Base-by-base conservation (phyloP, 64 coral and sea anemone species). In the Montipora cactus region DNA sequence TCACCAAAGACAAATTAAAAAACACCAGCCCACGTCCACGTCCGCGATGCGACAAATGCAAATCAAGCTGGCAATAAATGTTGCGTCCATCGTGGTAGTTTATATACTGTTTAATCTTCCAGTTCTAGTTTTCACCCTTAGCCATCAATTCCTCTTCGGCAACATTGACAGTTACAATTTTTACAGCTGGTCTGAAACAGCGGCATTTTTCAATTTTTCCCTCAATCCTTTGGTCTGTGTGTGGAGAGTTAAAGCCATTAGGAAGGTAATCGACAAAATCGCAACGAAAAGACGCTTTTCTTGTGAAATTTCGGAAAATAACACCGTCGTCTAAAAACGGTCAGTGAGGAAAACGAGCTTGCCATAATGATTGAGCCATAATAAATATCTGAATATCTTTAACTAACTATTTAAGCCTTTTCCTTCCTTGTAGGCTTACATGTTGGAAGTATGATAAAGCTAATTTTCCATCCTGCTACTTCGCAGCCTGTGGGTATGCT, bases 181-280 rank as follows among this genome's bases (percentile, higher is more conserved):
- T 1, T 96, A 96, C 47, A 96, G 89, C 77, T 96, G 95, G 95
- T 79, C 92, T 16, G 95, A 96, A 64, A 94, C 95, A 0, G 80
- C 57, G 15, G 95, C 95, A 12, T 96, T 96, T 61, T 15, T 83
- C 18, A 96, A 91, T 52, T 96, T 92, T 15, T 90, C 95, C 4
- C 64, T 96, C 18, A 94, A 96, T 59, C 95, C 95, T 4, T 80
- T 96, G 13, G 89, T 96, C 20, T 96, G 92, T 81, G 49, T 87
- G 0, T 94, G 92, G 95, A 87, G 89, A n/a, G 94, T 89, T 0
- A 83, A 58, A 14, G 47, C 77, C 22, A 91, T 96, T 44, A 77
- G 92, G 28, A 91, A 89, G 67, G 61, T 66, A 2, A 53, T 49
- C 0, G 28, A 81, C 64, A 6, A 15, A 61, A 13, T 81, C 21